Conservation (phyloP, 2,113 vertebrate genomes). For the Apteryx owenii region DNA sequence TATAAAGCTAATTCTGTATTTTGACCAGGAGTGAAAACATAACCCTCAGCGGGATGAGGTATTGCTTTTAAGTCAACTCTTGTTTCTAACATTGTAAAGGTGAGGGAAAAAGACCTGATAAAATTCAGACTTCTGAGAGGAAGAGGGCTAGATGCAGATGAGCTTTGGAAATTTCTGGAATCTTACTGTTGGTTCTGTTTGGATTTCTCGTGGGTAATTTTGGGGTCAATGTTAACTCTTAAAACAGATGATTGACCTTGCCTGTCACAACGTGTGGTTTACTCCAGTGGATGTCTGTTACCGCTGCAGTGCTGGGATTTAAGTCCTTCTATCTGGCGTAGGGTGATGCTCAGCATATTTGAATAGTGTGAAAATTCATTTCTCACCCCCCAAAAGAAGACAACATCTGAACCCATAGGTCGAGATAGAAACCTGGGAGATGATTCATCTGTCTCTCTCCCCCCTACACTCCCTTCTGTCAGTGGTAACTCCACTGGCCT, state of each 20-base stretch:
- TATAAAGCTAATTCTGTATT: constrained; percentile 60
- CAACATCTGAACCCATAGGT: not conserved
- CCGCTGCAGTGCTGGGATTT: not conserved
- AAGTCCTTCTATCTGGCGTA: not conserved
- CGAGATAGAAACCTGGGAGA: not conserved
- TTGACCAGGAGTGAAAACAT: constrained; percentile 36
- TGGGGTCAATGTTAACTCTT: not conserved
- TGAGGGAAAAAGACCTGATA: not conserved
- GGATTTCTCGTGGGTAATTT: not conserved
- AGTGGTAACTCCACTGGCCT: not conserved
- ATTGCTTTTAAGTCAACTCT: constrained; percentile 29
- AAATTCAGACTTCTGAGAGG: not conserved
- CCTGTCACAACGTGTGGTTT: not conserved
- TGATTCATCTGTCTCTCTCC: not conserved
- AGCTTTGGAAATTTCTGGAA: not conserved
- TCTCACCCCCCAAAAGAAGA: not conserved
- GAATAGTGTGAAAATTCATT: not conserved
- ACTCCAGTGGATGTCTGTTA: not conserved
- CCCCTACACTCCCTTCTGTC: not conserved
- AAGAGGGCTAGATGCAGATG: not conserved
- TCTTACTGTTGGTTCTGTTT: not conserved
- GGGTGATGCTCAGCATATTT: not conserved
- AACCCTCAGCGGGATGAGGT: not conserved
- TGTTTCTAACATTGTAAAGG: not conserved
- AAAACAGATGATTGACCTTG: not conserved